Base-by-base conservation (phyloP, 1,140 invertebrate genomes). In the Ditylenchus dipsaci region DNA sequence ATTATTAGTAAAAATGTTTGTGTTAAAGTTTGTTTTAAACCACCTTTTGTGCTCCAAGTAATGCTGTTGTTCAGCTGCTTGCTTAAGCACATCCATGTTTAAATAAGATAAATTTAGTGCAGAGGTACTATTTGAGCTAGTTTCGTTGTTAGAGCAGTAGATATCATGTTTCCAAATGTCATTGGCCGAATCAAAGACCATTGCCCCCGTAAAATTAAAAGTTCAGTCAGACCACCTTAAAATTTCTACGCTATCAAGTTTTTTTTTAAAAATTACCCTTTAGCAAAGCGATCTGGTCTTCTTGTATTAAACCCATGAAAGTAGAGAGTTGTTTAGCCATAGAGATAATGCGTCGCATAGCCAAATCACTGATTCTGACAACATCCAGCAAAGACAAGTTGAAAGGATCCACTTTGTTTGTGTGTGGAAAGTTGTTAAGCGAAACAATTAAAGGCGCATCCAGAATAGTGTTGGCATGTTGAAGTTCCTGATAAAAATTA, bases 131-230 rank as follows among this genome's bases (percentile, higher is more conserved):
- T 11, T 38, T 11, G 33, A 38, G 33, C 33, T 38, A 38, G 3
- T 65, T 53, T 65, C 42, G 30, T 49, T 56, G 17, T 27, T 30
- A 19, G 43, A 45, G 47, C 56, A 49, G 30, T 30, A 53, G 19
- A 49, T 49, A 49, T 56, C 27, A 49, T 65, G 63, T n/a, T 17
- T 27, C 63, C 63, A 65, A 21, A 56, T 43, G 42, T 56, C 63
- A 42, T 26, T 29, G 23, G 23, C 33, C 9, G 63, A 42, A 56
- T 65, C 63, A 56, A 53, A 65, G 23, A 56, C 63, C 63, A 65
- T 65, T 17, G 56, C 63, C 7, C 63, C 13, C 63, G 63, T 19
- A 65, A 29, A 65, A 65, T 65, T 26, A 65, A 45, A 42, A 65
- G 56, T 49, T 65, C 63, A 29, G 43, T 56, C 26, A 56, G 23